phyloP scores from a whole-genome alignment of 2,888 invertebrate genomes.

The Tiphia femorata region DNA sequence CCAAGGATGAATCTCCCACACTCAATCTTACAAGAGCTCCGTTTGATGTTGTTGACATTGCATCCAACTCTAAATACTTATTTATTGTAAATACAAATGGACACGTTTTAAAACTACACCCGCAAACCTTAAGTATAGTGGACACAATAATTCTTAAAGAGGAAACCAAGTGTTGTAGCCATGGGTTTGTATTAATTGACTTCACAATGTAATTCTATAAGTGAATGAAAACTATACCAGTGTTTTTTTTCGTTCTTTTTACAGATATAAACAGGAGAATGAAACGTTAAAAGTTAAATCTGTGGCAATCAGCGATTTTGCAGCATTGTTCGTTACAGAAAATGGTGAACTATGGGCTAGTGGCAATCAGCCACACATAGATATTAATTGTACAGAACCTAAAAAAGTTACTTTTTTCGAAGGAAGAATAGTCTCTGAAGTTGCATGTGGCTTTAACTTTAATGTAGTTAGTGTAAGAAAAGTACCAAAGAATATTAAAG shows the following conservation, averaged over 20 bases:
- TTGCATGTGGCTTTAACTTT: constrained; percentile 83
- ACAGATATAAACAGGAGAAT: constrained; percentile 73
- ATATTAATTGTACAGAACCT: constrained; percentile 73
- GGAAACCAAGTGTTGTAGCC: constrained; percentile 76
- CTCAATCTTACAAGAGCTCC: constrained; percentile 71
- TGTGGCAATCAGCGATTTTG: constrained; percentile 75
- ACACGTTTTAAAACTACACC: constrained; percentile 73
- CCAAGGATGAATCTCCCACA: constrained; percentile 64
- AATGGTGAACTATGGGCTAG: constrained; percentile 80
- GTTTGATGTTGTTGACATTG: constrained; percentile 75
- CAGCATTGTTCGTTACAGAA: constrained; percentile 76
- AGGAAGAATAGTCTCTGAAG: constrained; percentile 77
- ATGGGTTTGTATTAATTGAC: constrained; percentile 67
- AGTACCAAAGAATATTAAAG: constrained; percentile 69
- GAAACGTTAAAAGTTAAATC: constrained; percentile 75
- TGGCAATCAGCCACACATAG: constrained; percentile 78
- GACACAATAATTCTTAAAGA: constrained; percentile 76
- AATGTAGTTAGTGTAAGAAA: constrained; percentile 81
- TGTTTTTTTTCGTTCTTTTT: constrained; percentile 9
- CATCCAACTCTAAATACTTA: constrained; percentile 73
- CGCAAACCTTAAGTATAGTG: constrained; percentile 71
- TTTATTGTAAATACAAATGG: constrained; percentile 76
- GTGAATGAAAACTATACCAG: too few relatives aligned
- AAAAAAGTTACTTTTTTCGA: constrained; percentile 79
- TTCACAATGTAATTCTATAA: neutral